Conservation (phyloP, 92 coral and sea anemone species). For the Zoanthus gigantus region DNA sequence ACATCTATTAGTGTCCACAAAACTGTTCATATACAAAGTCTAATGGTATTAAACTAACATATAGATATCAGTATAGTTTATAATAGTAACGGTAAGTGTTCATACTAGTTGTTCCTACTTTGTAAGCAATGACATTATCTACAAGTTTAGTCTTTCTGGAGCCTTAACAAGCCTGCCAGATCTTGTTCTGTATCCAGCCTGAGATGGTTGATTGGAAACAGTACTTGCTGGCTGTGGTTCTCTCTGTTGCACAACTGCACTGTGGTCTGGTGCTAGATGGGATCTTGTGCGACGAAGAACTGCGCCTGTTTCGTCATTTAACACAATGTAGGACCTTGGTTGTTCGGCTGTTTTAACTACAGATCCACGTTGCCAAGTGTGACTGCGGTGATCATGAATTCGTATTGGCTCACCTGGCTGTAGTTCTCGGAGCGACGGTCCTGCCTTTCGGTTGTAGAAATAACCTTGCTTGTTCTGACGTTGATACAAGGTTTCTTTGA, state of each 20-base stretch:
- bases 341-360: constrained; percentile 59
- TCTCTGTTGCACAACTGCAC: constrained; percentile 10
- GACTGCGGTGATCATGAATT: background rate
- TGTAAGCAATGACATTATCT: background rate
- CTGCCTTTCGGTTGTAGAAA: too few species aligned
- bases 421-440: too few species aligned
- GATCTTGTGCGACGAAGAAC: constrained; percentile 65
- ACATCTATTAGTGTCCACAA: too few species aligned
- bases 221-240: constrained; percentile 27
- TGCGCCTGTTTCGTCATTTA: constrained; percentile 55
- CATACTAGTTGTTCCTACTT: constrained; percentile 5
- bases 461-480: too few species aligned
- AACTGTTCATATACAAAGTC: too few species aligned
- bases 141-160: constrained; percentile 25
- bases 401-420: background rate
- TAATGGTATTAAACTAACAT: too few species aligned
- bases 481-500: too few species aligned
- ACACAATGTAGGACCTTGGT: constrained; percentile 69
- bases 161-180: constrained; percentile 10
- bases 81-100: background rate
- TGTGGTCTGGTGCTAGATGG: constrained; percentile 51
- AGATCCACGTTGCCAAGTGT: constrained; percentile 23
- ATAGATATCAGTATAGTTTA: too few species aligned
- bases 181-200: constrained; percentile 1
- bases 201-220: constrained; percentile 19